Base-by-base conservation (phyloP, 2,113 vertebrate genomes). In the Harpagus bidentatus region DNA sequence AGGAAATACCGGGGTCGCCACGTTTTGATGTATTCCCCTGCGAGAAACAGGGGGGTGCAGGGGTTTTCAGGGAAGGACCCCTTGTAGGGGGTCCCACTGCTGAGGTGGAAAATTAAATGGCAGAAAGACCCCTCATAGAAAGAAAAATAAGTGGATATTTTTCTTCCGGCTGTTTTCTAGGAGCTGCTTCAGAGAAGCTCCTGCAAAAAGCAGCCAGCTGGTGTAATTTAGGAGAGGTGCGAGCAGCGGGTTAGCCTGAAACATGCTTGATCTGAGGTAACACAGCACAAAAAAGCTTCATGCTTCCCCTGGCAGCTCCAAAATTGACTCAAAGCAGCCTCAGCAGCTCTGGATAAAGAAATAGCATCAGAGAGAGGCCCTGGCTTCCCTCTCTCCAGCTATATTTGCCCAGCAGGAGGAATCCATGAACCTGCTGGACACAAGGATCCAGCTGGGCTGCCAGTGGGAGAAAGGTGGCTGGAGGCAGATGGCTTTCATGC, bases 11-110 rank as follows among this genome's bases (percentile, higher is more conserved):
- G 98, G 31, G 99, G 99, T 22, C 99, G 97, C 99, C 99, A 99
- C 2, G 99, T 99, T 97, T 99, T 99, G 91, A 99, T 99, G 96
- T 99, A 99, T 96, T 99, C 99, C 87, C 99, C 99, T 99, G 95
- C 11, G 56, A 67, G 4, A 22, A 7, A 34, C 12, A 23, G 25
- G 31, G 13, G 5, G 8, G 25, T 4, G 5, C 23, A n/a, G 36
- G 20, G 28, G 31, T 34, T 48, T 53, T n/a, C 0, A 1, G 23
- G 22, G 40, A 32, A 32, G 34, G 16, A 25, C 17, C 11, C 38
- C 61, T 40, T 0, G 2, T 6, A 10, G 16, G 38, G 17, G 15
- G 14, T 48, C 31, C 34, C 5, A 1, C 4, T 31, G 34, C 12
- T 1, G 4, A 38, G 42, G 14, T 3, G 19, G 9, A n/a, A 36